Conservation (phyloP, 2,888 invertebrate species). For the Synergus itoensis region DNA sequence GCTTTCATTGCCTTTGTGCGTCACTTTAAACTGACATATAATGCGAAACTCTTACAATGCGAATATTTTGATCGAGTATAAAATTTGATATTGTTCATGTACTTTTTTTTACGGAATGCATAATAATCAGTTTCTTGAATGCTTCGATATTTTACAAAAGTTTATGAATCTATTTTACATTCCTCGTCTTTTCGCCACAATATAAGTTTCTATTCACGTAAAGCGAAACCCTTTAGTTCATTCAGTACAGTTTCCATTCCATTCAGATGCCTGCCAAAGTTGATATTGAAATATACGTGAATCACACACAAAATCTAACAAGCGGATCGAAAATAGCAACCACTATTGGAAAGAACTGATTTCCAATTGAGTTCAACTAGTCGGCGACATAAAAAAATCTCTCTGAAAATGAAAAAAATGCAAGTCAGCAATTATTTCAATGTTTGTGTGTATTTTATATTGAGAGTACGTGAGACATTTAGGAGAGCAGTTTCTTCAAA, state of each 20-base stretch:
- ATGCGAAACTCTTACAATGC: neutral
- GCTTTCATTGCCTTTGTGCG: neutral
- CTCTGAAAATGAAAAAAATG: neutral
- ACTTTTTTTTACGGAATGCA: neutral
- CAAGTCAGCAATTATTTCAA: neutral
- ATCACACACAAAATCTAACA: neutral
- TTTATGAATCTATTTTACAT: neutral
- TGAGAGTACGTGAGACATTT: too few species aligned
- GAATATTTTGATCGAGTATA: neutral
- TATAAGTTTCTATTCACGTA: neutral
- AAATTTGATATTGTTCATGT: neutral
- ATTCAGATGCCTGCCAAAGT: conserved; percentile 16
- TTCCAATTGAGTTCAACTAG: conserved; percentile 20
- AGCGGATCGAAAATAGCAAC: conserved; percentile 12
- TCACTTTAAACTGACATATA: neutral
- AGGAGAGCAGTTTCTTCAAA: too few species aligned
- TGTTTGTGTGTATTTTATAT: too few species aligned
- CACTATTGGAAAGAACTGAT: conserved; percentile 22
- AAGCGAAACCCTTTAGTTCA: neutral
- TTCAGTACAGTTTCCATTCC: neutral
- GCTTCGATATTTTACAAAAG: neutral
- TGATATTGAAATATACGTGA: neutral
- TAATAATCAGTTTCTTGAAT: conserved; percentile 9
- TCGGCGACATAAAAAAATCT: neutral
- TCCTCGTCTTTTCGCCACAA: neutral